Percentiles rank a stretch among this genome's conserved stretches.
Conservation (phyloP, 2,113 vertebrate species). For the Leucosticte australis region DNA sequence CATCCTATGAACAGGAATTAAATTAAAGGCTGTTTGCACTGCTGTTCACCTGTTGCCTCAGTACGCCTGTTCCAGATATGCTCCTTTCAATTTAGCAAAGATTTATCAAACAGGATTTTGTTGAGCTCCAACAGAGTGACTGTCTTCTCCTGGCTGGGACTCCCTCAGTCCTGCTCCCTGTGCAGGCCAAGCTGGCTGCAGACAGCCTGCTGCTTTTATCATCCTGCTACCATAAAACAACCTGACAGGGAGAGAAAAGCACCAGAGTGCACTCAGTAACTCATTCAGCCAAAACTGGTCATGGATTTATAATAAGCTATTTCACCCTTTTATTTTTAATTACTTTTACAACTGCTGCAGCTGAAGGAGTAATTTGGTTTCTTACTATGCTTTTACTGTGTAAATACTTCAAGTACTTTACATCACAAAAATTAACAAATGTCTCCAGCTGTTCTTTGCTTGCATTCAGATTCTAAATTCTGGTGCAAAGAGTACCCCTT, state of each 20-base stretch:
- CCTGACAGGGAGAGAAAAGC: not conserved
- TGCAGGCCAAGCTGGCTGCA: not conserved
- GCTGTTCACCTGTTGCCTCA: not conserved
- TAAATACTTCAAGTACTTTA: not conserved
- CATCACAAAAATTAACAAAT: not conserved
- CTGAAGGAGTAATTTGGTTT: not conserved
- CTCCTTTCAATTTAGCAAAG: not conserved
- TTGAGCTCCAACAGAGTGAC: not conserved
- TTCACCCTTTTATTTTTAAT: not conserved
- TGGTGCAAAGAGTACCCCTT: not conserved
- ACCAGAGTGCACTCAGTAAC: accelerated
- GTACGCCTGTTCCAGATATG: accelerated
- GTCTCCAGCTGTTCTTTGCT: not conserved
- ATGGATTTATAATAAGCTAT: not conserved
- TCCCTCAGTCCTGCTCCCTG: accelerated
- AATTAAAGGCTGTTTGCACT: not conserved
- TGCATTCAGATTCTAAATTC: not conserved
- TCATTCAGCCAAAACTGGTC: not conserved
- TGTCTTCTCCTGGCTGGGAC: not conserved
- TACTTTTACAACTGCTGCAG: not conserved
- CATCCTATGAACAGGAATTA: not conserved
- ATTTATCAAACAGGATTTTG: not conserved
- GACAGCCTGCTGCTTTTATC: not conserved
- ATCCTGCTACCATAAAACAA: not conserved
- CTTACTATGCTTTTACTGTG: not conserved